Conservation (phyloP, 92 coral and sea anemone genomes). For the Paragorgia papillata region DNA sequence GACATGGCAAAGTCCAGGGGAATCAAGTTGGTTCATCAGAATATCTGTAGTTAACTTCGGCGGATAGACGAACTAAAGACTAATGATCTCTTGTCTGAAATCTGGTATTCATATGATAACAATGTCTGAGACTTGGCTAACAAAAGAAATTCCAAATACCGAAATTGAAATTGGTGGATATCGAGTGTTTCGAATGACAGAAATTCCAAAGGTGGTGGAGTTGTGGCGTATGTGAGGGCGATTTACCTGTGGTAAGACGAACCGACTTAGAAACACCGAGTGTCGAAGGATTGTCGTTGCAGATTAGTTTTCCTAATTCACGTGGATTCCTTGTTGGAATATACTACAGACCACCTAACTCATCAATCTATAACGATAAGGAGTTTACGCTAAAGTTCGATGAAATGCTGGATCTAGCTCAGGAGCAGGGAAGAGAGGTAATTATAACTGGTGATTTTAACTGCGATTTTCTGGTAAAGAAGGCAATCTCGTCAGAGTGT, state of each 20-base stretch:
- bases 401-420: neutral
- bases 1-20: too few species aligned
- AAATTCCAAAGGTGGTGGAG: neutral
- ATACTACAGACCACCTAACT: neutral
- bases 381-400: neutral
- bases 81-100: too few species aligned
- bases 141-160: neutral
- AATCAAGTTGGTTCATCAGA: too few species aligned
- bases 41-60: too few species aligned
- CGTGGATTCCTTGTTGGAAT: neutral
- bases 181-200: neutral
- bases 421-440: neutral
- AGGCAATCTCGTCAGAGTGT: too few species aligned
- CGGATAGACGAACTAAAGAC: too few species aligned
- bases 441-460: neutral
- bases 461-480: neutral
- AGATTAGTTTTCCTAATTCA: neutral
- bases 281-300: neutral
- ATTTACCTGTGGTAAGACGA: too few species aligned
- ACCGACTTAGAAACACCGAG: neutral
- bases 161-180: constrained; percentile 8
- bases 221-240: neutral
- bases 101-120: neutral
- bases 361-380: neutral
- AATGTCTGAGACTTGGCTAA: constrained; percentile 5